phyloP scores from a whole-genome alignment of 2,797 vertebrate genomes.

The Phyllotis vaccarum region DNA sequence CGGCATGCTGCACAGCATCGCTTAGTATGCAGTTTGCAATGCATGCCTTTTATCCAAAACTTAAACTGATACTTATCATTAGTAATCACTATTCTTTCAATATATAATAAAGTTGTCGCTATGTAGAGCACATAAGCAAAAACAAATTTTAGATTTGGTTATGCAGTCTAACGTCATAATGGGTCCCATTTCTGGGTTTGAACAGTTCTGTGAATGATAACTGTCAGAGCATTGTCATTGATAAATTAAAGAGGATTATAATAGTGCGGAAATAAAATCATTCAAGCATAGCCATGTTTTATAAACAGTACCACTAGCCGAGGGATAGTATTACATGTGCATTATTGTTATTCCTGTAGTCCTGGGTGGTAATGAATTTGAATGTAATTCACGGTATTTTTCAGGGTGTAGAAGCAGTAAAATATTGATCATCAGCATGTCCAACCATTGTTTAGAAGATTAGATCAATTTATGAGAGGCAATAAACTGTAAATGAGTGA shows the following conservation, averaged over 20 bases:
- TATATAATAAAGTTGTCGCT: conserved; percentile 27
- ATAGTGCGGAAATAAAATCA: conserved; percentile 83
- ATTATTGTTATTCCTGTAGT: conserved; percentile 79
- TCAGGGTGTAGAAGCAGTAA: conserved; percentile 82
- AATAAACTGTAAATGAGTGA: conserved; percentile 83
- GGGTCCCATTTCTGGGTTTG: conserved; percentile 70
- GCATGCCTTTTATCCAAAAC: background rate
- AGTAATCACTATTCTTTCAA: background rate
- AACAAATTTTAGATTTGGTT: conserved; percentile 67
- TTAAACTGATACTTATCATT: background rate
- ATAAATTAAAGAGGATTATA: conserved; percentile 84
- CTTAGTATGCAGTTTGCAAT: background rate
- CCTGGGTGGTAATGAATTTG: conserved; percentile 72
- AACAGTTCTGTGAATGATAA: conserved; percentile 77
- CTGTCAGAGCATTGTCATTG: conserved; percentile 65
- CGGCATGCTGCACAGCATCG: background rate
- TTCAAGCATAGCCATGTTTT: conserved; percentile 77
- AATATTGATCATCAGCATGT: conserved; percentile 82
- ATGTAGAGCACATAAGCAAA: conserved; percentile 57
- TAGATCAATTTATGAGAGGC: conserved; percentile 81
- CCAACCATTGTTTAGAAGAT: conserved; percentile 83
- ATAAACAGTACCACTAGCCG: conserved; percentile 83
- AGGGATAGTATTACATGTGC: conserved; percentile 79
- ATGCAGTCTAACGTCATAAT: conserved; percentile 66
- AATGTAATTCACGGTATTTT: conserved; percentile 80